These are phyloP conservation scores for Vireo griseus DNA, from an alignment of 2,797 vertebrate genomes.

Conservation along the genomic window DNA sequence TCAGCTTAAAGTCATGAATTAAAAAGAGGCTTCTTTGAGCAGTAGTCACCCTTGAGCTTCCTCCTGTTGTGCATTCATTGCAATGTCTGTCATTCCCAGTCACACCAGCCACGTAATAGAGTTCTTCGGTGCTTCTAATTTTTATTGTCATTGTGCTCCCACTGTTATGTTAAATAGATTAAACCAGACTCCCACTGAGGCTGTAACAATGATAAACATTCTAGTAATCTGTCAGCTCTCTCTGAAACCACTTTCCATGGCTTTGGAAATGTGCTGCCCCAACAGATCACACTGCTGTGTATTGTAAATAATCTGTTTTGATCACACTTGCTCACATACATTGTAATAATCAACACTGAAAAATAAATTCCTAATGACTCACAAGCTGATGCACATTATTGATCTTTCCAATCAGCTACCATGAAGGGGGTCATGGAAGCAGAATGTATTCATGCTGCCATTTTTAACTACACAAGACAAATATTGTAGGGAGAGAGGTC, in stretches of 20 bases:
- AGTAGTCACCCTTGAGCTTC: neutral
- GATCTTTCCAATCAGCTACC: neutral
- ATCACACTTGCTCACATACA: neutral
- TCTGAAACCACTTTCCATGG: neutral
- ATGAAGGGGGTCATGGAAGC: neutral
- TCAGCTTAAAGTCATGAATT: neutral
- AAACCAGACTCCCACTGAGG: slow-evolving; percentile 16
- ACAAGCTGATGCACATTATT: neutral
- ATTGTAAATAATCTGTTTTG: neutral
- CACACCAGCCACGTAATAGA: neutral
- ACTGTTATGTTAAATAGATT: slow-evolving; percentile 28
- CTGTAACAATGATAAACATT: slow-evolving; percentile 9
- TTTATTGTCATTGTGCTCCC: neutral
- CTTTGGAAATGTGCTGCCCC: neutral
- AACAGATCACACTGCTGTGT: neutral
- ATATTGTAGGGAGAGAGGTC: neutral
- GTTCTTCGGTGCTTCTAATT: neutral
- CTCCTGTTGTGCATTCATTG: neutral
- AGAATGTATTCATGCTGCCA: neutral
- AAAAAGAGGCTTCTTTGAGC: neutral
- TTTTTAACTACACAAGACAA: neutral
- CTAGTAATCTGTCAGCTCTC: neutral
- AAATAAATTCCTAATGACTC: neutral
- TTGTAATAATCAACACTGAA: neutral
- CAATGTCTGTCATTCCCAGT: neutral